Evolutionary conservation across 2,797 vertebrate genomes (phyloP).

Genomic region (Lutjanus campechanus): DNA sequence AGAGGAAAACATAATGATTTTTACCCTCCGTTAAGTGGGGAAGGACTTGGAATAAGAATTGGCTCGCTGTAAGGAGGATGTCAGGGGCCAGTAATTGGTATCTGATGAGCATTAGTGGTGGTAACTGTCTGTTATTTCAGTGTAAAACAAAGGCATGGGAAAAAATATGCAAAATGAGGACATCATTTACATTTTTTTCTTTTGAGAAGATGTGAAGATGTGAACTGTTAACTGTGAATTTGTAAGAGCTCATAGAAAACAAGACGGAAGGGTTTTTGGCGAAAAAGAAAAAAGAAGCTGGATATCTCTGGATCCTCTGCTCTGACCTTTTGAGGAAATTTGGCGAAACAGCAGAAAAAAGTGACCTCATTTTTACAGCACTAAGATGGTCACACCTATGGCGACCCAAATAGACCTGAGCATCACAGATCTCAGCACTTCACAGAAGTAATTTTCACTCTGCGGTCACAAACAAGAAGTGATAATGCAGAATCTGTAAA

Average conservation of each 20-base stretch:
- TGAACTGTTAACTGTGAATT: not conserved
- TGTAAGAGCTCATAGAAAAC: conserved; percentile 5
- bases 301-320: conserved; percentile 22
- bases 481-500: conserved; percentile 67
- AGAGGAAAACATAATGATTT: conserved; percentile 74
- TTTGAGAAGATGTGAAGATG: not conserved
- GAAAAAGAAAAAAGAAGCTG: conserved; percentile 24
- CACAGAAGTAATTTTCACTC: conserved; percentile 79
- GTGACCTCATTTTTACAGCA: conserved; percentile 85
- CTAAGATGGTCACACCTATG: conserved; percentile 74
- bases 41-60: conserved; percentile 60
- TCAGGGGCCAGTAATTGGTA: conserved; percentile 51
- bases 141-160: conserved; percentile 26
- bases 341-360: conserved; percentile 87
- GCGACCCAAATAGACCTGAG: conserved; percentile 78
- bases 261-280: conserved; percentile 18
- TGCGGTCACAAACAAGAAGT: conserved; percentile 63
- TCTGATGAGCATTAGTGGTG: conserved; percentile 44
- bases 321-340: conserved; percentile 71
- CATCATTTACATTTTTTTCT: not conserved
- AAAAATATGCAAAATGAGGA: conserved; percentile 4
- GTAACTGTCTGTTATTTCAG: conserved; percentile 13
- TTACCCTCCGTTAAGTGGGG: conserved; percentile 58
- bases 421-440: conserved; percentile 85
- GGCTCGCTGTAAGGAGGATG: conserved; percentile 45